phyloP scores from a whole-genome alignment of 2,113 vertebrate species.

The Erythrolamprus reginae region DNA sequence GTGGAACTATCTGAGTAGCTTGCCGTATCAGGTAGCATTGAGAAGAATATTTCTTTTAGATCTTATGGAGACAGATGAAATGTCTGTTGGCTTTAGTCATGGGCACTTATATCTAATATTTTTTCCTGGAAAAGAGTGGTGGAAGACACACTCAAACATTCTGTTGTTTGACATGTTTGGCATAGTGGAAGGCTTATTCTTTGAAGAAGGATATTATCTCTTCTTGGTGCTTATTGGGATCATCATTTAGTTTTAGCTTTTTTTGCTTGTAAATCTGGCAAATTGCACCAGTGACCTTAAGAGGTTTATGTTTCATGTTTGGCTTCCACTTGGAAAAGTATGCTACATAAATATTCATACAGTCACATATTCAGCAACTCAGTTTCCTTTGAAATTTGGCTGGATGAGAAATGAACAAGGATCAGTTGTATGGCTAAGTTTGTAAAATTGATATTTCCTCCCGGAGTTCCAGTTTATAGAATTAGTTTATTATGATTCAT shows the following conservation, averaged over 20 bases:
- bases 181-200: neutral
- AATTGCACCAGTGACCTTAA: neutral
- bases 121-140: neutral
- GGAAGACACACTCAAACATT: neutral
- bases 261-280: neutral
- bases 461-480: neutral
- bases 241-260: neutral
- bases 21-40: neutral
- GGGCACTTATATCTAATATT: neutral
- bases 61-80: neutral
- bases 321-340: neutral
- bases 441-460: neutral
- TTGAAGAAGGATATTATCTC: neutral
- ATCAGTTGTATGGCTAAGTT: neutral
- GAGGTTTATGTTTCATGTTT: neutral
- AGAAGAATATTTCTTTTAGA: neutral
- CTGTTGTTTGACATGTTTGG: neutral
- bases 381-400: neutral
- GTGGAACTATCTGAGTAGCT: neutral
- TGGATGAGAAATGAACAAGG: neutral
- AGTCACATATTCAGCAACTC: neutral
- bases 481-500: neutral
- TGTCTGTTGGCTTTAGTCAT: neutral
- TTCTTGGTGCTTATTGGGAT: neutral
- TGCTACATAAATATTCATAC: neutral